Evolutionary conservation across 2,113 vertebrate species (phyloP), one percentile per base, ranked within the genome.

Genomic region (Piaya cayana): DNA sequence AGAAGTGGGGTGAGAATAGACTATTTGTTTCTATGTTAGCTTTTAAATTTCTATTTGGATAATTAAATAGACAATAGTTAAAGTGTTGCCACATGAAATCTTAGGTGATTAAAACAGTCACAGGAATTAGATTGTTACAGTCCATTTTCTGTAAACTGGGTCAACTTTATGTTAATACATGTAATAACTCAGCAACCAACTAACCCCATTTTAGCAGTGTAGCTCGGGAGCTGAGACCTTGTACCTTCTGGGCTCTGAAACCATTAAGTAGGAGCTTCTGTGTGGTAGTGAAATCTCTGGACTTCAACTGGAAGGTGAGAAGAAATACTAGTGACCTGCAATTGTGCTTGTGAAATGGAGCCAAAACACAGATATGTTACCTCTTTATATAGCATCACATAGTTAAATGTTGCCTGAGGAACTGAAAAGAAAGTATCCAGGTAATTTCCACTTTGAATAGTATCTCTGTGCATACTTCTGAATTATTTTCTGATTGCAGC

Each of bases 241-340:
- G 18, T 19, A 49, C 4, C 7, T 5, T 16, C 19, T 53, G 45
- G 36, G 32, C 14, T 5, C 34, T 60, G 59, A 74, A 87, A 45
- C 4, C 39, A 56, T 7, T 5, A 21, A n/a, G 6, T 45, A 23
- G 5, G 11, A 12, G 19, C 23, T 15, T 63, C 27, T 6, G 0
- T 36, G 29, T n/a, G 7, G 11, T 25, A 34, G 4, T 37, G 17
- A 81, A 36, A 27, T 68, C 53, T n/a, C 18, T 88, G 27, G 10
- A 29, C 37, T 80, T 90, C 34, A 67, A 17, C 30, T 49, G 50
- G 60, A 72, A 87, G 49, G 27, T 76, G 63, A 37, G 42, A 55
- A 90, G 26, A 43, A 81, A 72, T 45, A 59, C 11, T 4, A 26
- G 18, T 76, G 18, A 23, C 18, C 9, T 81, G 22, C 53, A 72